These are phyloP conservation scores for Acipenser ruthenus DNA, from an alignment of 2,797 vertebrate species.

Conservation along the genomic window DNA sequence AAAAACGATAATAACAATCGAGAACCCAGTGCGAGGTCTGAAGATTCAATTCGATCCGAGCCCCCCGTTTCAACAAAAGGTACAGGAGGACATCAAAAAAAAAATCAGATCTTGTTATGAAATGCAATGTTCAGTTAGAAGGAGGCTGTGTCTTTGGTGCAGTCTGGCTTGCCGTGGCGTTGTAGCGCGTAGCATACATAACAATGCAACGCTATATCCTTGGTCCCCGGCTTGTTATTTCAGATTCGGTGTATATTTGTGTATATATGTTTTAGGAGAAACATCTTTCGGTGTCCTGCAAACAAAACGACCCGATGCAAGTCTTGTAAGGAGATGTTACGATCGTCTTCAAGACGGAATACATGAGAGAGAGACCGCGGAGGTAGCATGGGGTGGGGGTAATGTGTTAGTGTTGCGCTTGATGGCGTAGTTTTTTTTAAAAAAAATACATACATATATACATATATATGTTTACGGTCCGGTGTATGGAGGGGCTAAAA, in stretches of 20 bases:
- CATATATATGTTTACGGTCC: neutral
- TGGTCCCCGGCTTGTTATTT: conserved; percentile 24
- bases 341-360: conserved; percentile 24
- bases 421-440: conserved; percentile 25
- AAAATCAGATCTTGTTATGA: conserved; percentile 21
- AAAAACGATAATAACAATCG: conserved; percentile 13
- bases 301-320: conserved; percentile 17
- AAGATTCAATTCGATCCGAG: conserved; percentile 23
- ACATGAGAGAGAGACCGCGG: conserved; percentile 26
- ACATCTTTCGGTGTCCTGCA: conserved; percentile 9
- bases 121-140: conserved; percentile 16
- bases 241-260: too few relatives aligned
- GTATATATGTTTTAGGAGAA: conserved; percentile 12
- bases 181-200: conserved; percentile 29
- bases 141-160: conserved; percentile 24
- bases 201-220: conserved; percentile 15
- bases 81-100: conserved; percentile 16
- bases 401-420: conserved; percentile 23
- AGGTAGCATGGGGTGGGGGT: conserved; percentile 15
- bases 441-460: too few relatives aligned
- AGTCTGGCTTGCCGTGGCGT: conserved; percentile 20
- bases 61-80: conserved; percentile 19
- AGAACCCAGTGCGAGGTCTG: conserved; percentile 28
- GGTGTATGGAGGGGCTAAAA: too few relatives aligned
- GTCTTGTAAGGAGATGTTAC: conserved; percentile 26